Evolutionary conservation across 2,113 vertebrate species (phyloP), one percentile per base, ranked within the genome.

Genomic region (Myotis yumanensis): DNA sequence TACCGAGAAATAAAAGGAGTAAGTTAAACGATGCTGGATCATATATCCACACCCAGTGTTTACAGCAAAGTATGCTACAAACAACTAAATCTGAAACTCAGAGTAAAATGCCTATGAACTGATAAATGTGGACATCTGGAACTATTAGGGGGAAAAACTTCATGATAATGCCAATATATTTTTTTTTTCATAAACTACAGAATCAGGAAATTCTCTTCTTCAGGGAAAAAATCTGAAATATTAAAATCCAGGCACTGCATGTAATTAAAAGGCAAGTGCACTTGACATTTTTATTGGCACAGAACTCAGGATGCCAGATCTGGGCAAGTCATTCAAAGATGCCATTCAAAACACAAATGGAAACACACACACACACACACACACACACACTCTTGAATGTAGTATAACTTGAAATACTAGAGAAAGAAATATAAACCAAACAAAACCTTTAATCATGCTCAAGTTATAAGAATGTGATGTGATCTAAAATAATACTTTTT

Each of bases 231-330:
- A 66, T 66, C 5, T 79, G 46, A 52, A 84, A 92, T 95, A 97
- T 93, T 96, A 95, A 97, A 96, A 93, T 83, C 37, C 16, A 92
- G 90, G 77, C 85, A 89, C 64, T 76, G 86, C 57, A 92, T 80
- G 64, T 92, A 96, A 97, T 96, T 97, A 96, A 96, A 97, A 96
- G 82, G 93, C 86, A 97, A 97, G 95, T 91, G 82, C 68, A 96
- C 89, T 95, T 96, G 96, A 96, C 95, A 95, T 97, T 97, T 97
- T 91, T 96, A 51, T 80, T 96, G 96, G 96, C 89, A 96, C 37
- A 95, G 43, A 93, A 95, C 62, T 89, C 62, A 92, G 89, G 95
- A 86, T 59, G 40, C 68, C 57, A 92, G 85, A 91, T 89, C 25
- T 83, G 66, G 76, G 77, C 68, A 83, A 95, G 82, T 75, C 94